phyloP scores from a whole-genome alignment of 2,797 vertebrate genomes.

The Sus cebifrons region DNA sequence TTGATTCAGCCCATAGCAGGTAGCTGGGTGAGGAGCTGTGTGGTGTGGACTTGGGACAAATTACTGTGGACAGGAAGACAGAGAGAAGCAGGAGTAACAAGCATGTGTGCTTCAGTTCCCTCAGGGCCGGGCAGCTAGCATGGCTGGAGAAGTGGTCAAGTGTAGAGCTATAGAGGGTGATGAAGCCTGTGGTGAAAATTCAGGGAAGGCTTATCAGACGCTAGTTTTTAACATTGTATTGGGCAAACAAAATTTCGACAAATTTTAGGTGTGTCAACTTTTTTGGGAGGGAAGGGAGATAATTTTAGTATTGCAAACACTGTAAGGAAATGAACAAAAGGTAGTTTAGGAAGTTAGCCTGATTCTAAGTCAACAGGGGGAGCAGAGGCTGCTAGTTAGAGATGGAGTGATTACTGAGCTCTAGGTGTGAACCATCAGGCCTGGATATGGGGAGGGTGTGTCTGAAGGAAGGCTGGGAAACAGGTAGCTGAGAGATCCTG shows the following conservation, averaged over 20 bases:
- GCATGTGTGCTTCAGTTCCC: fast-evolving
- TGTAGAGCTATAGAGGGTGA: fast-evolving
- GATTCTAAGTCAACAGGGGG: background rate
- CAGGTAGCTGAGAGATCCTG: fast-evolving
- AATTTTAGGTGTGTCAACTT: background rate
- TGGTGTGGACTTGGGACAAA: too few relatives aligned
- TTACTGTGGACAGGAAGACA: fast-evolving
- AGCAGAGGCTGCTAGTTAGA: background rate
- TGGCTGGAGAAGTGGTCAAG: background rate
- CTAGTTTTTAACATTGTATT: fast-evolving
- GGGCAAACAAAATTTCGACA: background rate
- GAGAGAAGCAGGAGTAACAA: background rate
- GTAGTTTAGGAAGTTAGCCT: background rate
- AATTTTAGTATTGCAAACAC: background rate
- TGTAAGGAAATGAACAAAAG: background rate
- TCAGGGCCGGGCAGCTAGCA: fast-evolving
- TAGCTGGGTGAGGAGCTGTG: fast-evolving
- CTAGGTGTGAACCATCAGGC: background rate
- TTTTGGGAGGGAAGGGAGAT: background rate
- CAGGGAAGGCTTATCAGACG: fast-evolving
- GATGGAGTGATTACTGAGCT: background rate
- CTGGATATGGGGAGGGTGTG: fast-evolving
- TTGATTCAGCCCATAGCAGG: background rate
- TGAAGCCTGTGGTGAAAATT: background rate
- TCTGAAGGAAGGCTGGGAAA: fast-evolving